These are phyloP conservation scores for Elachura formosa DNA, from an alignment of 2,113 vertebrate genomes.

Conservation along the genomic window DNA sequence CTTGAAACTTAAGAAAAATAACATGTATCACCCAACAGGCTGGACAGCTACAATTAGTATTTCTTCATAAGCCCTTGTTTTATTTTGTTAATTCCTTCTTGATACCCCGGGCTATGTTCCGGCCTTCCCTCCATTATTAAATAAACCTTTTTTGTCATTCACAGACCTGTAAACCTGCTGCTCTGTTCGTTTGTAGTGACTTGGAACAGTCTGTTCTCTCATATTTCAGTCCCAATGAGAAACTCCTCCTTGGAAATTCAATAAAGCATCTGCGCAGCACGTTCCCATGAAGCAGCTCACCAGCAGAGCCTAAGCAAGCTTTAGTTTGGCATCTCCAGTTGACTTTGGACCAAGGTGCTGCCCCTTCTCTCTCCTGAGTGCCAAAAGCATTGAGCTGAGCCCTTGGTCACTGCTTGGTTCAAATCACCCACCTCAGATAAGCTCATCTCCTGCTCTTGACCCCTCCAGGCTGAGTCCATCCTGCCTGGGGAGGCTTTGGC, in stretches of 20 bases:
- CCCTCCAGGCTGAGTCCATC: neutral
- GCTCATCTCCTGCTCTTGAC: neutral
- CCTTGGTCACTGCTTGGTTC: neutral
- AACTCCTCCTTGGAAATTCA: conserved; percentile 50
- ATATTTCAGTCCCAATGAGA: conserved; percentile 32
- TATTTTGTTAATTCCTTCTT: conserved; percentile 26
- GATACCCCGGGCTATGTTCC: conserved; percentile 37
- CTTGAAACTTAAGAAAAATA: conserved; percentile 25
- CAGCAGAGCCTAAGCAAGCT: conserved; percentile 5
- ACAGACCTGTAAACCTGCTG: conserved; percentile 4
- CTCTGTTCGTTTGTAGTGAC: neutral
- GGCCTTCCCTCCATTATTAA: conserved; percentile 35
- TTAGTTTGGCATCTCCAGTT: conserved; percentile 24
- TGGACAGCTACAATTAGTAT: conserved; percentile 39
- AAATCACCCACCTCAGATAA: neutral
- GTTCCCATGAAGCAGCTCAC: conserved; percentile 31
- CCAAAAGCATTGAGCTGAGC: neutral
- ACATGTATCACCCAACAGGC: neutral
- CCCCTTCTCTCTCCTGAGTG: neutral
- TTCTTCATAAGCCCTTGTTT: conserved; percentile 7
- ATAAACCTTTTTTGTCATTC: conserved; percentile 37
- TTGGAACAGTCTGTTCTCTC: conserved; percentile 61
- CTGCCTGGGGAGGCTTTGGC: neutral
- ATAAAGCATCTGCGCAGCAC: conserved; percentile 32
- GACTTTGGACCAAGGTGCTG: neutral